Conservation (phyloP, 2,797 vertebrate genomes). For the Antennarius maculatus region DNA sequence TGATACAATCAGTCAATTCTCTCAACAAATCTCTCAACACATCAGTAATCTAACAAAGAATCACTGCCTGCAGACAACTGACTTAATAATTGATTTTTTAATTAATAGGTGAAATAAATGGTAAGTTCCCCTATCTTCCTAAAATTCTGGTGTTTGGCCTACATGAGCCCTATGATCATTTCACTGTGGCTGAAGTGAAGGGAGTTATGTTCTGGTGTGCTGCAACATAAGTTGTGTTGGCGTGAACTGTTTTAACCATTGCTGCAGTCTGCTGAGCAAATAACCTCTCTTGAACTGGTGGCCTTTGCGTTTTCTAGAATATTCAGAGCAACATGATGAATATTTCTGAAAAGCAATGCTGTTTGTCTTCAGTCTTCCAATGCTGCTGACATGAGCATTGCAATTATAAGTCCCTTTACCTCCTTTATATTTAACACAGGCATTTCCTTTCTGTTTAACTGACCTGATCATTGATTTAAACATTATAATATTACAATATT, state of each 20-base stretch:
- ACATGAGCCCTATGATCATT: not conserved
- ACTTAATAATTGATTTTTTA: not conserved
- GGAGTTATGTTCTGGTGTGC: not conserved
- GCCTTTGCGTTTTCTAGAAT: not conserved
- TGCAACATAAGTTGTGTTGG: not conserved
- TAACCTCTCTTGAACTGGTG: not conserved
- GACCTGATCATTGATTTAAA: not conserved
- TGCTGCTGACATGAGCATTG: too few species aligned
- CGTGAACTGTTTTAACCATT: conserved; percentile 6
- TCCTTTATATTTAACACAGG: too few species aligned
- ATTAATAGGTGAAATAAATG: not conserved
- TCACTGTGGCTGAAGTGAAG: not conserved
- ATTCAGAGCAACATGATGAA: not conserved
- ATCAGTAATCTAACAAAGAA: conserved; percentile 7
- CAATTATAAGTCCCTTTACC: too few species aligned
- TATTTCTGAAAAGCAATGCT: not conserved
- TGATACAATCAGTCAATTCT: conserved; percentile 16
- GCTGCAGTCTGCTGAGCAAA: not conserved
- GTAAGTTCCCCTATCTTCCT: not conserved
- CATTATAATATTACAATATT: not conserved
- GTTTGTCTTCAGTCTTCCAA: too few species aligned
- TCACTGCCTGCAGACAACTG: not conserved
- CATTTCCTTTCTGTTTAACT: not conserved
- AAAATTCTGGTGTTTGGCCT: too few species aligned
- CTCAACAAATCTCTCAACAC: not conserved